Percentiles rank a stretch among this genome's conserved stretches.
Evolutionary conservation across 2,888 invertebrate genomes (phyloP).

Genomic region (Copidosoma aretas): DNA sequence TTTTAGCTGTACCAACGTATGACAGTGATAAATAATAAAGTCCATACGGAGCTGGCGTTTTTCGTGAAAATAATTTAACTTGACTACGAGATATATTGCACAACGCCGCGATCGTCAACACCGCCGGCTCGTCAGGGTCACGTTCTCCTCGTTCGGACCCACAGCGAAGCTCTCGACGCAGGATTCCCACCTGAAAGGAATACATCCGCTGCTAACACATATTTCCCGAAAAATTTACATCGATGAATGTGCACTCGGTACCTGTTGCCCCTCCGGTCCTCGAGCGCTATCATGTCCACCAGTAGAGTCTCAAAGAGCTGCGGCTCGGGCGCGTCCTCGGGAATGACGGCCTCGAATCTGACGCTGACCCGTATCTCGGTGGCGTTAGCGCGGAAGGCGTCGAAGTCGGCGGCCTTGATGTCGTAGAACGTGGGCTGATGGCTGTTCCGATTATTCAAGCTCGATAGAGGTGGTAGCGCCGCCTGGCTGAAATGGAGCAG

Average conservation of each 20-base stretch:
- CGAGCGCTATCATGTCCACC: slow-evolving; percentile 51
- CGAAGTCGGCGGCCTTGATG: slow-evolving; percentile 51
- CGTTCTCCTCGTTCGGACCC: slow-evolving; percentile 40
- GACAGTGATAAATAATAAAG: slow-evolving; percentile 21
- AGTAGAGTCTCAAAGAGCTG: slow-evolving; percentile 45
- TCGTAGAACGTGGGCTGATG: slow-evolving; percentile 49
- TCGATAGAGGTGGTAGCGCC: slow-evolving; percentile 34
- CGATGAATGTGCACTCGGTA: too few relatives aligned
- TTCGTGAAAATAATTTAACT: slow-evolving; percentile 18
- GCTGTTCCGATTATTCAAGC: slow-evolving; percentile 48
- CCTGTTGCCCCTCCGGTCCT: slow-evolving; percentile 57
- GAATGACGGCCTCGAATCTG: slow-evolving; percentile 47
- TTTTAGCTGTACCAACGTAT: slow-evolving; percentile 5
- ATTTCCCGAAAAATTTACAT: too few relatives aligned
- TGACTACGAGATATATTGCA: not conserved
- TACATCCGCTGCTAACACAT: too few relatives aligned
- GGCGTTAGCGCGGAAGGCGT: slow-evolving; percentile 42
- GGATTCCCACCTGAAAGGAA: slow-evolving; percentile 53
- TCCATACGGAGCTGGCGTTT: not conserved
- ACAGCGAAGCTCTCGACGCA: slow-evolving; percentile 45
- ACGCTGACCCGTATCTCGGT: slow-evolving; percentile 45
- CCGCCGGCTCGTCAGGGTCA: slow-evolving; percentile 44
- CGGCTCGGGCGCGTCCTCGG: slow-evolving; percentile 38
- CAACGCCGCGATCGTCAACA: slow-evolving; percentile 33
- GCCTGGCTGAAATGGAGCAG: slow-evolving; percentile 26